Evolutionary conservation across 1,140 invertebrate genomes (phyloP).

Genomic region (Idris sp.): DNA sequence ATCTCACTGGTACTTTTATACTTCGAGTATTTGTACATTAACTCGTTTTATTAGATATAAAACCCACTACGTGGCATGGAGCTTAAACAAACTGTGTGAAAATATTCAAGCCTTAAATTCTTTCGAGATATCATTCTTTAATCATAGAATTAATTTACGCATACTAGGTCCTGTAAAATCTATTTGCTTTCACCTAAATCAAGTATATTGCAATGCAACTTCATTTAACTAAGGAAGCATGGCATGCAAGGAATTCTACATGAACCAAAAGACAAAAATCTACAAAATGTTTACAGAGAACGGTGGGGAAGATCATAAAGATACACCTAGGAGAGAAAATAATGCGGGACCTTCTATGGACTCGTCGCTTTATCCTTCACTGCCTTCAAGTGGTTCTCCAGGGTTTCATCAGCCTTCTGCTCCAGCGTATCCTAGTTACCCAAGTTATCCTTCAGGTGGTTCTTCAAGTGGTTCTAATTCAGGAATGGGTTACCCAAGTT

Average conservation of each 20-base stretch:
- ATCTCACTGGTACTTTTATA: neutral
- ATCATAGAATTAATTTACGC: too few relatives aligned
- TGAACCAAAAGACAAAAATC: conserved; percentile 54
- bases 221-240: conserved; percentile 36
- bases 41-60: conserved; percentile 9
- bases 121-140: too few relatives aligned
- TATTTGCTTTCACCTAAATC: too few relatives aligned
- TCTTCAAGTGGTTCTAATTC: conserved; percentile 30
- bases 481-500: conserved; percentile 24
- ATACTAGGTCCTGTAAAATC: too few relatives aligned
- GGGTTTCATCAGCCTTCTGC: too few relatives aligned
- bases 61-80: conserved; percentile 11
- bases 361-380: conserved; percentile 26
- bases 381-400: conserved; percentile 23
- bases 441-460: conserved; percentile 22
- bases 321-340: conserved; percentile 35
- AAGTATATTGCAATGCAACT: too few relatives aligned
- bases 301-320: conserved; percentile 55
- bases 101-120: too few relatives aligned
- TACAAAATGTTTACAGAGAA: conserved; percentile 72
- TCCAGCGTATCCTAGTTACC: too few relatives aligned
- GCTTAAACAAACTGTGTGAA: conserved; percentile 12
- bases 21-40: conserved; percentile 23
- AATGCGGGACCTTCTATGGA: conserved; percentile 1
- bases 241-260: conserved; percentile 33